phyloP scores from a whole-genome alignment of 1,140 invertebrate species.

The Babylonia areolata region DNA sequence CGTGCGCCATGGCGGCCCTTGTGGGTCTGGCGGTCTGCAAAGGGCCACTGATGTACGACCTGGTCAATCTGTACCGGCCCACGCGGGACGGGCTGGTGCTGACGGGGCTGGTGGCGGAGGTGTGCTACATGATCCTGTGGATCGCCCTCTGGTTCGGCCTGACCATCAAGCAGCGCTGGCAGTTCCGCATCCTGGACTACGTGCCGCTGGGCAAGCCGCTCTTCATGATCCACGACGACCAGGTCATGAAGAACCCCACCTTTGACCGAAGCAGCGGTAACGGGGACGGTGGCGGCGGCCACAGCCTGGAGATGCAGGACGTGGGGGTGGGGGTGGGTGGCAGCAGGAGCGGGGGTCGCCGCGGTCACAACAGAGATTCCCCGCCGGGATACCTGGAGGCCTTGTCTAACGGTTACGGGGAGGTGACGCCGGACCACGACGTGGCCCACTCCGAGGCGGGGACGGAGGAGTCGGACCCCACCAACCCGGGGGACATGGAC shows the following conservation, averaged over 20 bases:
- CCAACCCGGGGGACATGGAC: slow-evolving; percentile 49
- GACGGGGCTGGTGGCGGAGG: slow-evolving; percentile 61
- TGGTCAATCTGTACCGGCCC: slow-evolving; percentile 58
- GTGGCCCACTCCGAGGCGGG: slow-evolving; percentile 46
- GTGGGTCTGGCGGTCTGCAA: slow-evolving; percentile 59
- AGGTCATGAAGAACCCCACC: slow-evolving; percentile 53
- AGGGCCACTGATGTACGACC: slow-evolving; percentile 63
- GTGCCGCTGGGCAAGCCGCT: slow-evolving; percentile 59
- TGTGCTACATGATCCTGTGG: slow-evolving; percentile 65
- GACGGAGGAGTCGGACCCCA: slow-evolving; percentile 48
- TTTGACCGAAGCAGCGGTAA: slow-evolving; percentile 36
- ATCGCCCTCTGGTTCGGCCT: slow-evolving; percentile 66
- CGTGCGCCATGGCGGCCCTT: slow-evolving; percentile 59
- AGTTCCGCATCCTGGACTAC: slow-evolving; percentile 67
- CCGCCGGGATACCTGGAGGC: slow-evolving; percentile 43
- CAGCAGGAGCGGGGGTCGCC: neutral
- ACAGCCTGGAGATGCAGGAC: neutral
- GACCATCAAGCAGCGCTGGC: slow-evolving; percentile 68
- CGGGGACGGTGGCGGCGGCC: neutral
- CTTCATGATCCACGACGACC: slow-evolving; percentile 54
- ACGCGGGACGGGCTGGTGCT: slow-evolving; percentile 58
- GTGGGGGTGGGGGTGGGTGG: neutral
- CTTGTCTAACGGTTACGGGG: slow-evolving; percentile 21
- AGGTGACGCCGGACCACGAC: slow-evolving; percentile 38
- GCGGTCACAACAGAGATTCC: slow-evolving; percentile 31